Evolutionary conservation across 2,113 vertebrate genomes (phyloP).

Genomic region (Steatornis caripensis): DNA sequence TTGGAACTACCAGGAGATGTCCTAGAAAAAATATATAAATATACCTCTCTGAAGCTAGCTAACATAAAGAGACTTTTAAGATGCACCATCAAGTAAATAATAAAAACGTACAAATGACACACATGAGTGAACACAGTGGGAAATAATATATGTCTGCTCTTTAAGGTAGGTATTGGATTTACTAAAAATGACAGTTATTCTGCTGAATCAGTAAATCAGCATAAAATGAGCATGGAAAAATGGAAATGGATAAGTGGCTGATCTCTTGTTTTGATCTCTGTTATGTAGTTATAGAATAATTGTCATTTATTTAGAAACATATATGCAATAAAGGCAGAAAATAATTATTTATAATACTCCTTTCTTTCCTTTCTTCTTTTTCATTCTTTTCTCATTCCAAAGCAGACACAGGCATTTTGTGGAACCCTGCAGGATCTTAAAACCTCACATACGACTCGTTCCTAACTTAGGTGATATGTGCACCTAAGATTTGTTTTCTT

Average conservation of each 20-base stretch:
- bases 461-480: neutral
- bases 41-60: neutral
- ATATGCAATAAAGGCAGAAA: neutral
- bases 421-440: neutral
- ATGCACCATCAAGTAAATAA: neutral
- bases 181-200: constrained; percentile 17
- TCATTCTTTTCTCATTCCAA: neutral
- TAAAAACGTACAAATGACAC: neutral
- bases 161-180: neutral
- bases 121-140: neutral
- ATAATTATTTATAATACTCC: neutral
- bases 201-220: constrained; percentile 7
- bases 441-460: neutral
- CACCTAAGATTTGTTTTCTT: neutral
- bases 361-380: neutral
- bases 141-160: neutral
- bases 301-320: constrained; percentile 16
- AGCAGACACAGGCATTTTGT: neutral
- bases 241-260: neutral
- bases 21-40: neutral
- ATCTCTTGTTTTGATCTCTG: constrained; percentile 5
- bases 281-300: neutral
- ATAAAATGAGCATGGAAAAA: neutral
- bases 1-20: neutral
- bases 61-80: neutral